Percentiles rank a stretch among this genome's conserved stretches.
phyloP scores from a whole-genome alignment of 1,140 invertebrate species.

The Mactra quadrangularis region DNA sequence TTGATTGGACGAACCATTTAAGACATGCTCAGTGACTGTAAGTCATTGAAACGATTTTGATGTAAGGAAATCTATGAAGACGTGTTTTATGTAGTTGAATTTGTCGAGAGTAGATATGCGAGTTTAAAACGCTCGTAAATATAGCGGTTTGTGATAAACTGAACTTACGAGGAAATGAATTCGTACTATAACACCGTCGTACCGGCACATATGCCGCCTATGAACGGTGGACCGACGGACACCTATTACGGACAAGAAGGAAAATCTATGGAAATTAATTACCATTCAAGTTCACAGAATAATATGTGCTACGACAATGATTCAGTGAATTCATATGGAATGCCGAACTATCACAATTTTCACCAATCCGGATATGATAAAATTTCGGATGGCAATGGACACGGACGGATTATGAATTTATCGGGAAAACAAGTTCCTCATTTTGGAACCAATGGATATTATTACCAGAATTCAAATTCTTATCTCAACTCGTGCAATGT shows the following conservation, averaged over 20 bases:
- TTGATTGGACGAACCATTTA: slow-evolving; percentile 43
- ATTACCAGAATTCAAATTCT: slow-evolving; percentile 51
- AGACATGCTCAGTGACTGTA: slow-evolving; percentile 58
- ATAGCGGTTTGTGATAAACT: slow-evolving; percentile 40
- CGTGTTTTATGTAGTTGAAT: slow-evolving; percentile 27
- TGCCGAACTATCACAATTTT: slow-evolving; percentile 42
- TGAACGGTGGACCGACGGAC: slow-evolving; percentile 54
- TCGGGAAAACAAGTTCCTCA: slow-evolving; percentile 40
- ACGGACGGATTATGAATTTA: slow-evolving; percentile 42
- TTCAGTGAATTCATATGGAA: slow-evolving; percentile 33
- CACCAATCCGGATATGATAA: slow-evolving; percentile 56
- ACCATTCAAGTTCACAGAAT: slow-evolving; percentile 34
- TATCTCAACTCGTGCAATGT: slow-evolving; percentile 59
- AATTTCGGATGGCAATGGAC: slow-evolving; percentile 18
- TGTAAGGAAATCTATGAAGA: slow-evolving; percentile 49
- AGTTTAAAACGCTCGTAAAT: slow-evolving; percentile 36
- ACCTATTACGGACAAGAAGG: slow-evolving; percentile 46
- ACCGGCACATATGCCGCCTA: slow-evolving; percentile 59
- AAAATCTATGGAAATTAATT: slow-evolving; percentile 46
- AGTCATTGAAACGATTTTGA: slow-evolving; percentile 54
- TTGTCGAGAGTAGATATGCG: slow-evolving; percentile 24
- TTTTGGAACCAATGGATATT: slow-evolving; percentile 38
- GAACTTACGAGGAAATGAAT: slow-evolving; percentile 47
- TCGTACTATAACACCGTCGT: slow-evolving; percentile 58
- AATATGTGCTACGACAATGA: slow-evolving; percentile 57